Conservation (phyloP, 2,888 invertebrate genomes). For the Ennomos erosarius region DNA sequence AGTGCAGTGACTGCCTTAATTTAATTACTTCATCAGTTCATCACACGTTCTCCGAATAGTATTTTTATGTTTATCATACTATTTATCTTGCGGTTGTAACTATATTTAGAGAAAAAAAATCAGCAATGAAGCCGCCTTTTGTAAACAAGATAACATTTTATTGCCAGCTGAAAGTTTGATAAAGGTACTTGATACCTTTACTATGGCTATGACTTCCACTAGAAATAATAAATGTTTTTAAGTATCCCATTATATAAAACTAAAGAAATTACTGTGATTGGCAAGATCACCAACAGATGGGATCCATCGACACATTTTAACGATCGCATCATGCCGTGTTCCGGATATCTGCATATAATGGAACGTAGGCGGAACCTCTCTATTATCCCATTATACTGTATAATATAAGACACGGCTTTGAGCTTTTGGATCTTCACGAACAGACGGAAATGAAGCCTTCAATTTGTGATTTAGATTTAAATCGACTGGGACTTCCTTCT, state of each 20-base stretch:
- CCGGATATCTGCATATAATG: slow-evolving; percentile 78
- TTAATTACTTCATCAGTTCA: slow-evolving; percentile 55
- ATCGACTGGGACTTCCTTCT: slow-evolving; percentile 18
- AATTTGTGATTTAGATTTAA: slow-evolving; percentile 23
- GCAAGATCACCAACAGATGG: slow-evolving; percentile 56
- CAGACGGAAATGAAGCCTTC: slow-evolving; percentile 24
- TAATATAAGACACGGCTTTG: slow-evolving; percentile 43
- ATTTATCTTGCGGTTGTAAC: slow-evolving; percentile 33
- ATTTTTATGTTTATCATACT: slow-evolving; percentile 41
- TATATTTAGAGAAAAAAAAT: slow-evolving; percentile 36
- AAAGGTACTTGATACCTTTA: too few relatives aligned
- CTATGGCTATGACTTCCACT: background rate
- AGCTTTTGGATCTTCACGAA: slow-evolving; percentile 30
- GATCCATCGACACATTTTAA: slow-evolving; percentile 45
- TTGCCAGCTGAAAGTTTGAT: slow-evolving; percentile 2
- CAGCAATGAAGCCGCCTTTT: slow-evolving; percentile 26
- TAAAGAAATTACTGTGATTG: too few relatives aligned
- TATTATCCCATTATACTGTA: slow-evolving; percentile 70
- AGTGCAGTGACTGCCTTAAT: slow-evolving; percentile 53
- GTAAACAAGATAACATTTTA: slow-evolving; percentile 7
- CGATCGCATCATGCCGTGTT: slow-evolving; percentile 47
- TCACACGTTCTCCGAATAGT: slow-evolving; percentile 36
- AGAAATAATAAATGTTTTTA: too few relatives aligned
- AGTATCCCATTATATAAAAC: too few relatives aligned
- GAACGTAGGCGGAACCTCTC: slow-evolving; percentile 67